These are phyloP conservation scores for Aphelenchoides bicaudatus DNA, from an alignment of 2,888 invertebrate genomes.

Conservation along the genomic window DNA sequence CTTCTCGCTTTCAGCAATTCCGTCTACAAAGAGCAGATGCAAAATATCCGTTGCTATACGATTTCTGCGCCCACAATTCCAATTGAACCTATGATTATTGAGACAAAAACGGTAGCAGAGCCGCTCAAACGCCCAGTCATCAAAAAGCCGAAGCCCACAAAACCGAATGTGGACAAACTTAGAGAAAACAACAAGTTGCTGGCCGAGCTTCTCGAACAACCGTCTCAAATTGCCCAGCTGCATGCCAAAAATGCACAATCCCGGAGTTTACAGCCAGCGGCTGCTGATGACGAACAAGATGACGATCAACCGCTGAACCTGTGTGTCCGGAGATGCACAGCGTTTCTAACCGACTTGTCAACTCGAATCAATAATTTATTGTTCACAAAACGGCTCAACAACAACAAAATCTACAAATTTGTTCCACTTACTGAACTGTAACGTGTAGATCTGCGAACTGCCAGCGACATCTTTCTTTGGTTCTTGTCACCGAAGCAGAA, in stretches of 20 bases:
- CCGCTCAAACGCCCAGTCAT: not conserved
- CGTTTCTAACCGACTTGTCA: slow-evolving; percentile 10
- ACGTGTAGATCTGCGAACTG: slow-evolving; percentile 8
- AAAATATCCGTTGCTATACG: slow-evolving; percentile 5
- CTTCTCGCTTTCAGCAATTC: not conserved
- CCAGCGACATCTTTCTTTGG: slow-evolving; percentile 5
- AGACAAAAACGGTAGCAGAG: too few species aligned
- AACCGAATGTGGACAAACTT: slow-evolving; percentile 3
- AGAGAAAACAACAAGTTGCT: slow-evolving; percentile 28
- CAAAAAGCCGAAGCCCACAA: not conserved
- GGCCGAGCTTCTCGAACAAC: slow-evolving; percentile 28
- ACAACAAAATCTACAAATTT: not conserved
- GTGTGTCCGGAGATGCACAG: too few species aligned
- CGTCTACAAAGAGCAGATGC: slow-evolving; percentile 10
- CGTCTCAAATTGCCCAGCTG: slow-evolving; percentile 20
- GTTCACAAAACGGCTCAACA: too few species aligned
- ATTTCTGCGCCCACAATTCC: not conserved
- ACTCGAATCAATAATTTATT: not conserved
- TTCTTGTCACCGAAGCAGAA: slow-evolving; percentile 63
- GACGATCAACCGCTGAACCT: slow-evolving; percentile 42
- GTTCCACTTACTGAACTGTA: slow-evolving; percentile 19
- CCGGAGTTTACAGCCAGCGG: slow-evolving; percentile 8
- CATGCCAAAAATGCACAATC: not conserved
- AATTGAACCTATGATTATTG: not conserved
- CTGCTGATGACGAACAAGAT: slow-evolving; percentile 20